These are phyloP conservation scores for Vanacampus margaritifer DNA, from an alignment of 2,113 vertebrate genomes.

Conservation along the genomic window DNA sequence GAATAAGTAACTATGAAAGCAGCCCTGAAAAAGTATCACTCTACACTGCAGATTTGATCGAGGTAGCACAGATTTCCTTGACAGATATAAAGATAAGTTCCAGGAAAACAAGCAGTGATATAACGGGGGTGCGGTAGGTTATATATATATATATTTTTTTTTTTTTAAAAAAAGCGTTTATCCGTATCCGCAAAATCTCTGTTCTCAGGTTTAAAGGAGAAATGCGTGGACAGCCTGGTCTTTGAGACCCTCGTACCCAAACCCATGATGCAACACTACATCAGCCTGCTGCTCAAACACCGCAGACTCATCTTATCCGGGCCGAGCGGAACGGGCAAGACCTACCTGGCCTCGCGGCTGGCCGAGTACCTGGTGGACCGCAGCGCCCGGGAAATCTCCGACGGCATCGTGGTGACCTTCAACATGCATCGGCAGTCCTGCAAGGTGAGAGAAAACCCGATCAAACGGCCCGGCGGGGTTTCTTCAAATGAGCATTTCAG, in stretches of 20 bases:
- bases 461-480: background rate
- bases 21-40: too few species aligned
- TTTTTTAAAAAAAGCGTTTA: background rate
- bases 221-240: constrained; percentile 93
- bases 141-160: too few species aligned
- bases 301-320: constrained; percentile 90
- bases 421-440: constrained; percentile 98
- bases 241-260: constrained; percentile 96
- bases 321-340: constrained; percentile 93
- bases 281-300: constrained; percentile 93
- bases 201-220: constrained; percentile 88
- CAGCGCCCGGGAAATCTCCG: constrained; percentile 83
- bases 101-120: too few species aligned
- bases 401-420: constrained; percentile 88
- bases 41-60: too few species aligned
- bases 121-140: too few species aligned
- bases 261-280: constrained; percentile 98
- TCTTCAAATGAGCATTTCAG: background rate
- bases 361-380: constrained; percentile 96
- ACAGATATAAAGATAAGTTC: too few species aligned
- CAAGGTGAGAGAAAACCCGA: constrained; percentile 77
- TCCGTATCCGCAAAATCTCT: background rate
- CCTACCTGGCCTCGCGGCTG: constrained; percentile 88
- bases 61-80: too few species aligned
- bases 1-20: too few species aligned